Conservation (phyloP, 2,888 invertebrate species). For the Heptascelio sp. region DNA sequence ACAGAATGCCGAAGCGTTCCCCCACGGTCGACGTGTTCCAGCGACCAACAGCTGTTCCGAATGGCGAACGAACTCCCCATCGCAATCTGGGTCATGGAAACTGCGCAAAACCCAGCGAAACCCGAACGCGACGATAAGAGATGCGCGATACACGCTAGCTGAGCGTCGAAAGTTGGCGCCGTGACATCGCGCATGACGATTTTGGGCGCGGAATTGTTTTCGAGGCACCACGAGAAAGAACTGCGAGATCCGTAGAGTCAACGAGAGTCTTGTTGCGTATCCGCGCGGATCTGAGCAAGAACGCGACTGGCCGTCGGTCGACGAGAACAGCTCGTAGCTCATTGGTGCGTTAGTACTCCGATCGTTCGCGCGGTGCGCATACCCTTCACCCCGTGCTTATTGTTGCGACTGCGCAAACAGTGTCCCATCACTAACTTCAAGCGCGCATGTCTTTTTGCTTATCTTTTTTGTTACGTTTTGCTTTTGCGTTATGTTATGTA, state of each 20-base stretch:
- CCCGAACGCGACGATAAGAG: constrained; percentile 64
- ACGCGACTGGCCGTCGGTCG: constrained; percentile 78
- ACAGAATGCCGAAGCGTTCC: constrained; percentile 81
- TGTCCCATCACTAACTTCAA: constrained; percentile 15
- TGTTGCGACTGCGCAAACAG: constrained; percentile 21
- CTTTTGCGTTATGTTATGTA: constrained; percentile 21
- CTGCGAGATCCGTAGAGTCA: constrained; percentile 58
- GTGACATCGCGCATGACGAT: constrained; percentile 59
- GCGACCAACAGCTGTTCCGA: constrained; percentile 84
- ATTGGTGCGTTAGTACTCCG: constrained; percentile 75
- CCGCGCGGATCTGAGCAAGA: constrained; percentile 79
- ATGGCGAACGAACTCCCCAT: constrained; percentile 83
- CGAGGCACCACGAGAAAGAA: constrained; percentile 9
- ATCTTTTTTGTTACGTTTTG: constrained; percentile 26
- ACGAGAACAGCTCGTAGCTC: constrained; percentile 77
- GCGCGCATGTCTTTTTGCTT: constrained; percentile 44
- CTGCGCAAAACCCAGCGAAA: constrained; percentile 80
- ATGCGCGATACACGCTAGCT: constrained; percentile 40
- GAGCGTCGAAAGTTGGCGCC: constrained; percentile 50
- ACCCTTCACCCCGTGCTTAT: neutral
- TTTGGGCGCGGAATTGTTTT: constrained; percentile 57
- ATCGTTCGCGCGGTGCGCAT: neutral
- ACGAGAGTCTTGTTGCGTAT: constrained; percentile 70
- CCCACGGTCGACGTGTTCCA: constrained; percentile 82
- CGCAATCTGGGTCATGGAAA: constrained; percentile 84